phyloP scores from a whole-genome alignment of 2,888 invertebrate genomes.

The Lissonota sp. region DNA sequence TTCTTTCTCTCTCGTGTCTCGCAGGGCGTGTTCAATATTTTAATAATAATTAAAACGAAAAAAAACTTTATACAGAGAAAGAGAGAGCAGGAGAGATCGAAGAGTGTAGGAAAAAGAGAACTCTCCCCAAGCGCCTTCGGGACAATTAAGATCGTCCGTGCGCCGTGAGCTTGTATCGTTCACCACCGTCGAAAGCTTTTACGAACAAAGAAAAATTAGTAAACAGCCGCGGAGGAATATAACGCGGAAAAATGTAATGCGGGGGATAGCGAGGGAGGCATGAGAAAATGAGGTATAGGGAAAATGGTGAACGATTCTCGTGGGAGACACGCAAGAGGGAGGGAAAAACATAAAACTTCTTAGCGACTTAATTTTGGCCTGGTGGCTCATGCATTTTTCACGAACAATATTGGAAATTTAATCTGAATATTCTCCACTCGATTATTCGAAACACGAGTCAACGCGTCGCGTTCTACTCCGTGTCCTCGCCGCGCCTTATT shows the following conservation, averaged over 20 bases:
- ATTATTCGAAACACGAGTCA: conserved; percentile 72
- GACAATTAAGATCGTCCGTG: conserved; percentile 49
- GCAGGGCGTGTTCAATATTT: conserved; percentile 48
- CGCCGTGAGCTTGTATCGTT: conserved; percentile 25
- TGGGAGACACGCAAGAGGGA: conserved; percentile 8
- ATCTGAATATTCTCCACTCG: conserved; percentile 70
- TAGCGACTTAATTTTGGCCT: conserved; percentile 65
- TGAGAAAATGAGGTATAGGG: conserved; percentile 17
- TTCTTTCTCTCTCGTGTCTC: not conserved
- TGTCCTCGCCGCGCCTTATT: conserved; percentile 62
- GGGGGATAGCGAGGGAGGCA: conserved; percentile 10
- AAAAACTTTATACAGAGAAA: conserved; percentile 21
- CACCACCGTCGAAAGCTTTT: not conserved
- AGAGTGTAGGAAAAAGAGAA: conserved; percentile 32
- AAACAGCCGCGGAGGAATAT: conserved; percentile 31
- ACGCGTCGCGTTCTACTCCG: conserved; percentile 40
- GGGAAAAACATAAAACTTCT: conserved; percentile 51
- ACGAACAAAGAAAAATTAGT: conserved; percentile 43
- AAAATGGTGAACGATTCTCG: conserved; percentile 17
- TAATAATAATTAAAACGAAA: conserved; percentile 48
- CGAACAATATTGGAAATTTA: conserved; percentile 64
- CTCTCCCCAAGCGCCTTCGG: conserved; percentile 23
- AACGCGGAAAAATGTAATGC: conserved; percentile 19
- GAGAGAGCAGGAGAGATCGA: not conserved
- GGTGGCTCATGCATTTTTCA: conserved; percentile 68